Evolutionary conservation across 2,888 invertebrate genomes (phyloP).

Genomic region (Andrena bicolor): DNA sequence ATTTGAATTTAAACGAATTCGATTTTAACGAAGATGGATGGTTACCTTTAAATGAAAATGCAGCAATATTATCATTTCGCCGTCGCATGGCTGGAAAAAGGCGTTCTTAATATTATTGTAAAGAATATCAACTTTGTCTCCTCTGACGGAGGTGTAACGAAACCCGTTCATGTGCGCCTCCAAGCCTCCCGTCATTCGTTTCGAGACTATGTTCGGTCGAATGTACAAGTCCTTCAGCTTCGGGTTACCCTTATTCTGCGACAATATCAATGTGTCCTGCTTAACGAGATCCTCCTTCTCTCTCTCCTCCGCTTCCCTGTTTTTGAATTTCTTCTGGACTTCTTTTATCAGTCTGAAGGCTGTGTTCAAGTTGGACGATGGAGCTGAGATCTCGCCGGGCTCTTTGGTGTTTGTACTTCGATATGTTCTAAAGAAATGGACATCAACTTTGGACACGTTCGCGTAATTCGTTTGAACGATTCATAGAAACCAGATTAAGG

Average conservation of each 20-base stretch:
- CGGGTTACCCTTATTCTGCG: constrained; percentile 98
- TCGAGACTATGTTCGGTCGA: constrained; percentile 99
- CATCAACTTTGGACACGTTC: background rate
- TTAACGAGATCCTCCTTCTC: constrained; percentile 99
- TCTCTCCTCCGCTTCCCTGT: constrained; percentile 98
- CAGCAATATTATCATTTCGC: constrained; percentile 99
- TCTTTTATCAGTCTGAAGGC: constrained; percentile 99
- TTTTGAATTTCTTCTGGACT: constrained; percentile 99
- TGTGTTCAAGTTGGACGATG: constrained; percentile 97
- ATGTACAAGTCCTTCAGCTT: constrained; percentile 99
- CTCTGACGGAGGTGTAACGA: constrained; percentile 99
- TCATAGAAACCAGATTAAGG: background rate
- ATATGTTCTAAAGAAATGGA: constrained; percentile 90
- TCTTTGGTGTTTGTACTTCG: constrained; percentile 99
- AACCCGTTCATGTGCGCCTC: constrained; percentile 99
- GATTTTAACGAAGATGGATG: constrained; percentile 6
- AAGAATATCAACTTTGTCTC: constrained; percentile 99
- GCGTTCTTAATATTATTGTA: constrained; percentile 99
- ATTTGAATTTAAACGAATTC: background rate
- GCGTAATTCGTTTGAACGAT: constrained; percentile 1
- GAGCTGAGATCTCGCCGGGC: constrained; percentile 97
- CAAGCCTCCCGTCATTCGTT: constrained; percentile 94
- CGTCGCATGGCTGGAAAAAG: constrained; percentile 99
- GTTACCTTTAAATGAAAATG: constrained; percentile 98
- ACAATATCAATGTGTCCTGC: constrained; percentile 97